Percentiles rank a stretch among this genome's conserved stretches.
These are phyloP conservation scores for Colletes latitarsis DNA, from an alignment of 1,140 invertebrate genomes.

Conservation along the genomic window DNA sequence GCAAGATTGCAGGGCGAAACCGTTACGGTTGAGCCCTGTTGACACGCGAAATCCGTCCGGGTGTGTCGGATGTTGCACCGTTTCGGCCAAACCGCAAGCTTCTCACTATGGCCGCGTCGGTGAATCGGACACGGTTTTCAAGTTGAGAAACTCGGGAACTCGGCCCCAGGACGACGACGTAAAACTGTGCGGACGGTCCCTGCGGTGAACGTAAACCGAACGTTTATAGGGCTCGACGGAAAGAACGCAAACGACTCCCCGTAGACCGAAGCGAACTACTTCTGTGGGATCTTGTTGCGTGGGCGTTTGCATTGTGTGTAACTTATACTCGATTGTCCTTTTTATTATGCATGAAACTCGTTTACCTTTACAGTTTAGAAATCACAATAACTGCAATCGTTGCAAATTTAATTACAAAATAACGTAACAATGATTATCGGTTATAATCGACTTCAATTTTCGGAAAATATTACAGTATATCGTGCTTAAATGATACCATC, in stretches of 20 bases:
- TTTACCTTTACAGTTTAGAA: no score
- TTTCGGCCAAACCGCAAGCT: slow-evolving; percentile 34
- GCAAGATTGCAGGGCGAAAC: not conserved
- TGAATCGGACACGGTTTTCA: not conserved
- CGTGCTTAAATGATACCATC: no score
- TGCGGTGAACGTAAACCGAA: not conserved
- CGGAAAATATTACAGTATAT: no score
- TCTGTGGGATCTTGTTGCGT: no score
- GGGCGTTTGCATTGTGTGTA: no score
- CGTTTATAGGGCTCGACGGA: not conserved
- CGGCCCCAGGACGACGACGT: not conserved
- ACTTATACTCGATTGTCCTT: no score
- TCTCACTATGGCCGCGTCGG: not conserved
- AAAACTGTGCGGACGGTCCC: not conserved
- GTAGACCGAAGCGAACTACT: not conserved
- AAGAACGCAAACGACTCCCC: not conserved
- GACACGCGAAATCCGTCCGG: slow-evolving; percentile 13
- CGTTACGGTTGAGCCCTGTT: slow-evolving; percentile 6
- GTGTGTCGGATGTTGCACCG: slow-evolving; percentile 16
- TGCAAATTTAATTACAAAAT: no score
- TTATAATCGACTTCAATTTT: no score
- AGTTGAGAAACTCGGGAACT: slow-evolving; percentile 18
- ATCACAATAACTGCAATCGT: no score
- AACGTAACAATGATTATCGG: no score
- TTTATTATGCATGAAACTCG: no score